Conservation (phyloP, 92 coral and sea anemone genomes). For the Actinostola sp. region DNA sequence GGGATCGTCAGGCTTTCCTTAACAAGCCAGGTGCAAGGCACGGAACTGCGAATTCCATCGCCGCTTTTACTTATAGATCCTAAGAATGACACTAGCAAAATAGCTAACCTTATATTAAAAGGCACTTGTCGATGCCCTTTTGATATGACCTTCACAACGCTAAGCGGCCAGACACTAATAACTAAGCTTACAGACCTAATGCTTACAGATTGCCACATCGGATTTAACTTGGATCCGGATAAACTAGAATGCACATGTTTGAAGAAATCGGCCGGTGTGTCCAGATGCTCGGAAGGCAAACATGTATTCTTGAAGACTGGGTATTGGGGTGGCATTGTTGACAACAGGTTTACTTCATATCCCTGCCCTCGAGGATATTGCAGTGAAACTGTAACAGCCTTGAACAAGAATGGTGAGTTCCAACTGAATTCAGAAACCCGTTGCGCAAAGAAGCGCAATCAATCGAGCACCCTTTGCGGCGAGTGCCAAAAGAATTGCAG, state of each 20-base stretch:
- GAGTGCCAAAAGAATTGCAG: conserved; percentile 35
- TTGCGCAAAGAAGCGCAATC: conserved; percentile 45
- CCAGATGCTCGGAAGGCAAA: conserved; percentile 37
- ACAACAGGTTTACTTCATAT: conserved; percentile 8
- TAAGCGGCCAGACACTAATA: conserved; percentile 45
- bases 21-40: neutral
- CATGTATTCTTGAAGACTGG: conserved; percentile 49
- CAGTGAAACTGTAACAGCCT: neutral
- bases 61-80: conserved; percentile 51
- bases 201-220: conserved; percentile 29
- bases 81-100: conserved; percentile 9
- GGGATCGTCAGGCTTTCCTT: conserved; percentile 37
- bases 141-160: conserved; percentile 29
- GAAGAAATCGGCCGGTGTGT: conserved; percentile 24
- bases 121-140: conserved; percentile 8
- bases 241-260: conserved; percentile 17
- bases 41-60: conserved; percentile 46
- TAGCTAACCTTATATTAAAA: conserved; percentile 18
- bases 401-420: conserved; percentile 3
- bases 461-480: conserved; percentile 51
- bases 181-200: neutral
- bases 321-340: conserved; percentile 55
- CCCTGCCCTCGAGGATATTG: conserved; percentile 57
- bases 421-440: neutral
- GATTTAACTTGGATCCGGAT: conserved; percentile 19